phyloP scores from a whole-genome alignment of 53 echinoderm and acorn worm species.

The Hippasteria phrygiana region DNA sequence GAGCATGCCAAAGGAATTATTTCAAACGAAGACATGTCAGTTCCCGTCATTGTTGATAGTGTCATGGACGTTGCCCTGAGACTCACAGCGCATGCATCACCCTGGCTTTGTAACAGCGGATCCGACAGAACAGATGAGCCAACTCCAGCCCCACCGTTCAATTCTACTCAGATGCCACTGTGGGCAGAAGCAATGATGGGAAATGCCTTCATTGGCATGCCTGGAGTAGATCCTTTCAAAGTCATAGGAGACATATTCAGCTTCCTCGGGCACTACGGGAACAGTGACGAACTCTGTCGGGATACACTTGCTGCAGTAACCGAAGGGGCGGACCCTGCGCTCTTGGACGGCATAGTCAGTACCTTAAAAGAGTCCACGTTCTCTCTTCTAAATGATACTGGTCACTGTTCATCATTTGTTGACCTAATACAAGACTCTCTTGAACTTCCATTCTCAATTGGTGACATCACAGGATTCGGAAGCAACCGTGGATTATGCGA shows the following conservation, averaged over 20 bases:
- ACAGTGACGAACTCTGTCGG: slow-evolving; percentile 35
- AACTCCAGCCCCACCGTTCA: neutral
- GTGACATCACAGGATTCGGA: slow-evolving; percentile 25
- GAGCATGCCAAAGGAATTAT: slow-evolving; percentile 4
- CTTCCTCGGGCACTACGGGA: slow-evolving; percentile 21
- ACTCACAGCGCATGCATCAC: slow-evolving; percentile 7
- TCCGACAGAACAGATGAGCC: neutral
- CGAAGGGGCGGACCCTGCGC: slow-evolving; percentile 5
- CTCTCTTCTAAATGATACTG: neutral
- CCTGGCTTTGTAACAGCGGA: slow-evolving; percentile 24
- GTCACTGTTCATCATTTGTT: slow-evolving; percentile 17
- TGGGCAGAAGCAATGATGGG: slow-evolving; percentile 7
- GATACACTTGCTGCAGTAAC: slow-evolving; percentile 15
- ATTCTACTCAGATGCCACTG: neutral
- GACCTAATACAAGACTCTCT: slow-evolving; percentile 26
- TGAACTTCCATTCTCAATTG: slow-evolving; percentile 9
- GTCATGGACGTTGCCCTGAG: slow-evolving; percentile 23
- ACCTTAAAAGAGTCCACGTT: slow-evolving; percentile 3
- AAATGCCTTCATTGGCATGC: neutral
- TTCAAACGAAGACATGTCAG: slow-evolving; percentile 17
- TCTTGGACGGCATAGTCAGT: slow-evolving; percentile 6
- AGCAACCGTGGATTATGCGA: slow-evolving; percentile 23
- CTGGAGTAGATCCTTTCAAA: slow-evolving; percentile 10
- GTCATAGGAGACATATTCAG: slow-evolving; percentile 20
- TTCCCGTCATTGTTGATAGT: slow-evolving; percentile 30